A percentile compares a stretch with the other conserved stretches of the same genome.
These are phyloP conservation scores for Pomacea maculata DNA, from an alignment of 1,140 invertebrate genomes.

Conservation along the genomic window DNA sequence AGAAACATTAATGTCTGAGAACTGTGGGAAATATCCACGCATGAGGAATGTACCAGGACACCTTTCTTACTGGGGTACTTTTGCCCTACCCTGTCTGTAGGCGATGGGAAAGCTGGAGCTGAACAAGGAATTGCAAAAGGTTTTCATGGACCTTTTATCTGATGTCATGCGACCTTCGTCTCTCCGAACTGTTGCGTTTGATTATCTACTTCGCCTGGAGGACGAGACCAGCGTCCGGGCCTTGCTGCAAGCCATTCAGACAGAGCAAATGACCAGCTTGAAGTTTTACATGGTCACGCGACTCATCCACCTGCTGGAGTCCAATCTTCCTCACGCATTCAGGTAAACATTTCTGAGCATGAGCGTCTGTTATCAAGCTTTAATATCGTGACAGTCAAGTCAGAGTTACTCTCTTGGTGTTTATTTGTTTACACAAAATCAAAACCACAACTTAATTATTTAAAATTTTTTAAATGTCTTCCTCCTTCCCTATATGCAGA, in stretches of 20 bases:
- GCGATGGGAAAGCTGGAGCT: slow-evolving; percentile 5
- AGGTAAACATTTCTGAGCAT: neutral
- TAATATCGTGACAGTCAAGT: no score
- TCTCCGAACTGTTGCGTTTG: slow-evolving; percentile 15
- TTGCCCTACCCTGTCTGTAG: neutral
- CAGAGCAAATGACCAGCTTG: neutral
- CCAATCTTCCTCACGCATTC: neutral
- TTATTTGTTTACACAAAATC: no score
- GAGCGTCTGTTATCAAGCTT: no score
- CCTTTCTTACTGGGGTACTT: neutral
- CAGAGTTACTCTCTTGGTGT: no score
- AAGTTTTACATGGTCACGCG: slow-evolving; percentile 20
- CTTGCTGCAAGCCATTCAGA: neutral
- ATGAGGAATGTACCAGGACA: neutral
- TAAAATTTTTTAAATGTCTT: neutral
- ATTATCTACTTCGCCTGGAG: slow-evolving; percentile 2
- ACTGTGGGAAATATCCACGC: neutral
- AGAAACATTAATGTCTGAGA: neutral
- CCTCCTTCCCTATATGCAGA: neutral
- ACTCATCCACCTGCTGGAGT: slow-evolving; percentile 12
- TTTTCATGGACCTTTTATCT: neutral
- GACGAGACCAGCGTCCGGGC: neutral
- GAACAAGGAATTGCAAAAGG: neutral
- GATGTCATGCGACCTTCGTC: neutral
- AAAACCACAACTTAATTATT: no score